phyloP scores from a whole-genome alignment of 2,888 invertebrate species.

The Chouioia cunea region DNA sequence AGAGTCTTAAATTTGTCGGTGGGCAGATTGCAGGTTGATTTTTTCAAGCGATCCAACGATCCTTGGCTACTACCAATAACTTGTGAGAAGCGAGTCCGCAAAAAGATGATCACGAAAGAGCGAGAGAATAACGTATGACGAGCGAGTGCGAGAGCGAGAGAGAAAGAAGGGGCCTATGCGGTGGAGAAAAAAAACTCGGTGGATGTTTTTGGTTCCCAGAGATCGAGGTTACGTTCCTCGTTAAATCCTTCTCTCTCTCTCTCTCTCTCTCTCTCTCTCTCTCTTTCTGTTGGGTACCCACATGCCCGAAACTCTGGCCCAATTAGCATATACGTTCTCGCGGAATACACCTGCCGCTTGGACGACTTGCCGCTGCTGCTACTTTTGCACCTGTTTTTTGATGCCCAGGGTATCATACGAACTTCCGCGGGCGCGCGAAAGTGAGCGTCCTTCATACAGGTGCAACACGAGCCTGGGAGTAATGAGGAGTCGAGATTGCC shows the following conservation, averaged over 20 bases:
- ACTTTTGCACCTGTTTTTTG: conserved; percentile 67
- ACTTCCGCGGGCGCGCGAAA: conserved; percentile 32
- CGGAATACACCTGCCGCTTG: conserved; percentile 53
- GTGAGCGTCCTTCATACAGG: conserved; percentile 31
- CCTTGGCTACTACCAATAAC: too few relatives aligned
- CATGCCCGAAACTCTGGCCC: conserved; percentile 55
- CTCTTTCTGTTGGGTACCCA: not conserved
- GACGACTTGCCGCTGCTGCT: conserved; percentile 46
- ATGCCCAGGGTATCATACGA: conserved; percentile 48
- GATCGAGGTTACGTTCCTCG: conserved; percentile 58
- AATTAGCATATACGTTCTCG: conserved; percentile 65
- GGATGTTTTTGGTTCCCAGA: conserved; percentile 4
- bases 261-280: not conserved
- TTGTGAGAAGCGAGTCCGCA: too few relatives aligned
- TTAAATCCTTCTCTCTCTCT: conserved; percentile 60
- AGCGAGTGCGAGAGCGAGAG: conserved; percentile 11
- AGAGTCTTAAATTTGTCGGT: not conserved
- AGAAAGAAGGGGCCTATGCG: not conserved
- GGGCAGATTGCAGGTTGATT: not conserved
- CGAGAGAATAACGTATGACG: conserved; percentile 49
- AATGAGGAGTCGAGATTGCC: conserved; percentile 3
- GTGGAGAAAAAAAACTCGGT: conserved; percentile 16
- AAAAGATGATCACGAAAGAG: conserved; percentile 5
- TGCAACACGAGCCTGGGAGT: not conserved
- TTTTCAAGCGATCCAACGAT: too few relatives aligned